Base-by-base conservation (phyloP, 2,797 vertebrate genomes). In the Aeoliscus strigatus region DNA sequence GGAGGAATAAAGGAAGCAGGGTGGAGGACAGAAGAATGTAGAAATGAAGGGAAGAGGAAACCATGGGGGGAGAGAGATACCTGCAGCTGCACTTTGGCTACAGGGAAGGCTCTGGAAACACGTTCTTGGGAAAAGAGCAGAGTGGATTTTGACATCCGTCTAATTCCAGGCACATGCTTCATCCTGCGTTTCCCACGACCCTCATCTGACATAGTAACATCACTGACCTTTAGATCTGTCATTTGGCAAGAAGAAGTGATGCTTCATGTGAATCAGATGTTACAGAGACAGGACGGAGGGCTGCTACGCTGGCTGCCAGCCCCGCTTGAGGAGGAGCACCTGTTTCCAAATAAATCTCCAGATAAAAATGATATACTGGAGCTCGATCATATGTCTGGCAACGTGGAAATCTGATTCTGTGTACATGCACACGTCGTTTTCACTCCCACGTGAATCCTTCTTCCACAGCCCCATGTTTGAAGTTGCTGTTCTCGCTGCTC, bases 341-440 rank as follows among this genome's bases (percentile, higher is more conserved):
- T 87, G 82, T 78, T 81, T 75, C 45, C 36, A 53, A 54, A 84
- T 83, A 76, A 82, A 83, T 83, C 81, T 76, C 61, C 42, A 47
- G 57, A 70, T 76, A 70, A 66, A 70, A 64, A 66, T 57, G 62
- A 77, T 66, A 58, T 63, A 56, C 50, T 63, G 52, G 39, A 51
- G 49, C 43, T 63, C 4, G 33, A 64, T 71, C 50, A 45, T 60
- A 42, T 53, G 63, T 65, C 76, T 72, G 34, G 55, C 78, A 78
- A 69, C 42, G 36, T 56, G 49, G 71, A 73, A 72, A 81, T 79
- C 27, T 30, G 67, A 80, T 66, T 64, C 67, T 37, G 47, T 35
- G 45, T 1, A 1, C 29, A 35, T 29, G 11, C 11, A 44, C 11
- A n/a, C 18, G 39, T 1, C 25, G 43, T 38, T 50, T 41, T 28